phyloP scores from a whole-genome alignment of 2,888 invertebrate species.

The Ophion ventricosus region DNA sequence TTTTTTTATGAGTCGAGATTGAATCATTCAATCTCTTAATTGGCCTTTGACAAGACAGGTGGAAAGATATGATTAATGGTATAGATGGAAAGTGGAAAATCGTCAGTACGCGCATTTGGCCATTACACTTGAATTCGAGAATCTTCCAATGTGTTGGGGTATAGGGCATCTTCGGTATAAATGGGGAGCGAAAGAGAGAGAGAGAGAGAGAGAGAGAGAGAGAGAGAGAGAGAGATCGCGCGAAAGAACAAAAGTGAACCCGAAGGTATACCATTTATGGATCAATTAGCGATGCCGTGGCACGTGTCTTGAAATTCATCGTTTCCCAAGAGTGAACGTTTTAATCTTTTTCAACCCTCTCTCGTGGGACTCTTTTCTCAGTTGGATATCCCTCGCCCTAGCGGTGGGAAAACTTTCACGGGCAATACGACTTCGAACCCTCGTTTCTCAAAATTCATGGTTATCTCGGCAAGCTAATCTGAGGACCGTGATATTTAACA shows the following conservation, averaged over 20 bases:
- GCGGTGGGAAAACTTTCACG: conserved; percentile 34
- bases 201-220: no score
- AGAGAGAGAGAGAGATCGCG: background rate
- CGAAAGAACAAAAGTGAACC: conserved; percentile 32
- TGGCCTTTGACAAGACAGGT: no score
- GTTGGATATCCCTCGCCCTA: conserved; percentile 14
- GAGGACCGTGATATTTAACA: conserved; percentile 38
- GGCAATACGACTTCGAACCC: conserved; percentile 38
- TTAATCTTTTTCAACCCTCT: conserved; percentile 57
- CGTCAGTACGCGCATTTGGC: no score
- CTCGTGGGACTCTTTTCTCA: conserved; percentile 54
- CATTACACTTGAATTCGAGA: no score
- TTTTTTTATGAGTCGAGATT: background rate
- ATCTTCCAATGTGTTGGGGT: no score
- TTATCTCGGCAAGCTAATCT: conserved; percentile 59
- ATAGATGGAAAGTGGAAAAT: no score
- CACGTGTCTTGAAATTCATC: conserved; percentile 52
- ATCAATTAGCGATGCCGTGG: conserved; percentile 60
- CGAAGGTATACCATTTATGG: conserved; percentile 56
- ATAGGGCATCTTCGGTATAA: no score
- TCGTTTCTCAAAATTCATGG: conserved; percentile 60
- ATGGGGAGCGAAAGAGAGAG: no score
- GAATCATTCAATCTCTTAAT: background rate
- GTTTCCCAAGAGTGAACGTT: conserved; percentile 36
- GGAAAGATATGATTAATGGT: no score